Evolutionary conservation across 1,140 invertebrate genomes (phyloP), one percentile per base, ranked within the genome.

Genomic region (Heliconius congener): DNA sequence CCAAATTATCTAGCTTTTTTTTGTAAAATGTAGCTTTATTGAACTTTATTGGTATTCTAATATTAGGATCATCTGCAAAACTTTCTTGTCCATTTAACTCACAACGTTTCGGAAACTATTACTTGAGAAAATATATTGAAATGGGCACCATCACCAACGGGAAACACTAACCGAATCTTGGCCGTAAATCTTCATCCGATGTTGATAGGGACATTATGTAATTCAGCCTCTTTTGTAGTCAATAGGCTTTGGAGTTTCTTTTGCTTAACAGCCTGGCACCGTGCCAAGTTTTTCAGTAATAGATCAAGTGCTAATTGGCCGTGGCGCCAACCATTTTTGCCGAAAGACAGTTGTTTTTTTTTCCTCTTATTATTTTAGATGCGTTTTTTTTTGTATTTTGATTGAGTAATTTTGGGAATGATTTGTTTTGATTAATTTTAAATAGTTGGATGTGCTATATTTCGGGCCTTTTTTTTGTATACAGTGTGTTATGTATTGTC

Each of bases 281-380:
- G n/a, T 55, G 37, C 74, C 74, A 76, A 76, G 5, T 39, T 76
- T 76, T 52, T 70, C 74, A 66, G 34, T 42, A 23, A 60, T 76
- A 42, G 74, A 76, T 76, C 74, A 76, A 76, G 74, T 76, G 74
- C 39, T 76, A 76, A 76, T 76, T 76, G 74, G 37, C 57, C 74
- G 27, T 71, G 74, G 74, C 74, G 74, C 74, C 74, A 71, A 13
- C 6, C 74, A 23, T 76, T 55, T 52, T 55, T 52, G 42, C 39
- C 23, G 27, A 30, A 34, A 70, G 74, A 76, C 34, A 55, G 50
- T 60, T 57, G 27, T 19, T 39, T 70, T 76, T 70, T 66, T 76
- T 50, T 76, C 0, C 23, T 57, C 66, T 46, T 34, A 23, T 76
- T 23, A 27, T 13, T 37, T 37, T 5, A 8, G 11, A 27, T 16